Base-by-base conservation (phyloP, 2,888 invertebrate genomes). In the Pogonocherus hispidulus region DNA sequence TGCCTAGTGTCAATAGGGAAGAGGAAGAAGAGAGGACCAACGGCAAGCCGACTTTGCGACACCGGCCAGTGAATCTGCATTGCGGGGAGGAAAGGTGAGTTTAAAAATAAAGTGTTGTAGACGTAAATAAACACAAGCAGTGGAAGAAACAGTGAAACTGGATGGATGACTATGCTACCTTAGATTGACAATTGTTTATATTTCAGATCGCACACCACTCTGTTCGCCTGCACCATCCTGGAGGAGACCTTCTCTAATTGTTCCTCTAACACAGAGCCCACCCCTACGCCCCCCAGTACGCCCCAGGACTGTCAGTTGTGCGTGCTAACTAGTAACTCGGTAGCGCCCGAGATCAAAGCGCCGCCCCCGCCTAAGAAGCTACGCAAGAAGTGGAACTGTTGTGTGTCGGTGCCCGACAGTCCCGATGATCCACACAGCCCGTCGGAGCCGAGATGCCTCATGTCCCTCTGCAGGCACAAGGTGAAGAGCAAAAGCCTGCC, bases 361-460 rank as follows among this genome's bases (percentile, higher is more conserved):
- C 68, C 56, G 49, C 69, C 52, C 41, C 76, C 62, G 55, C 78
- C 73, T 59, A 82, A 81, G 51, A 84, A 84, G 71, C 71, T 82
- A 56, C 83, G 86, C 37, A 86, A 87, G 75, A 88, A 87, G 84
- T 90, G 89, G 89, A 89, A 89, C 76, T 90, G 89, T 76, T 90
- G 89, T 76, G 84, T 88, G 47, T 87, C 87, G 32, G 88, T 88
- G 6, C 89, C 89, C 0, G 89, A 89, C 70, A 89, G 89, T 82
- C 89, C 89, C 0, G 89, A 89, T 78, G 87, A 88, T 77, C 87
- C 88, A 57, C 86, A 86, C 32, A 88, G 88, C 79, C 84, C 87
- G 1, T 75, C 80, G 18, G 84, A 84, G 70, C 83, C 84, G 3
- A 79, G 81, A 63, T 86, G 85, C 74, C 78, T 85, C 66, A 81